These are phyloP conservation scores for Peromyscus attwateri DNA, from an alignment of 2,797 vertebrate species.

Conservation along the genomic window DNA sequence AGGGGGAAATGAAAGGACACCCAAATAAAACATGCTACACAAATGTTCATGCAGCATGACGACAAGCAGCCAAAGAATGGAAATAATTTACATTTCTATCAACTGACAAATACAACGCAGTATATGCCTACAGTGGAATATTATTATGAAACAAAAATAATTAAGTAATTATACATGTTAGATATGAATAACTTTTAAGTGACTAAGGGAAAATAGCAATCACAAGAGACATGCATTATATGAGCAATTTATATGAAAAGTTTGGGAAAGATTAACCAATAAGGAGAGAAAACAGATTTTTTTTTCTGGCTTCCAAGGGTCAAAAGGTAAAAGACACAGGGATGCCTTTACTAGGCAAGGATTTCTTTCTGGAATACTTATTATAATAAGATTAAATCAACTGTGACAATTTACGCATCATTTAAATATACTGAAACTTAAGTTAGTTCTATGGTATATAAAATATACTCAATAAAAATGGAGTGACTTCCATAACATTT, in stretches of 20 bases:
- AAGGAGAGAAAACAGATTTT: not conserved
- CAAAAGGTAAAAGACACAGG: no score
- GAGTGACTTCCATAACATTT: not conserved
- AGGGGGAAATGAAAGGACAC: not conserved
- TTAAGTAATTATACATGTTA: not conserved
- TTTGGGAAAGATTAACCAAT: not conserved
- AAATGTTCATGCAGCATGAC: not conserved
- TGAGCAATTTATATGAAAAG: conserved; percentile 5
- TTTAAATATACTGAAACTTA: conserved; percentile 16
- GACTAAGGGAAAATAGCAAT: not conserved
- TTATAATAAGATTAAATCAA: not conserved
- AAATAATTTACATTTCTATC: not conserved
- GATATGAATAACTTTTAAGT: not conserved
- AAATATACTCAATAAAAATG: conserved; percentile 13
- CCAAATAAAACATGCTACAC: not conserved
- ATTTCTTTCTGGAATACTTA: not conserved
- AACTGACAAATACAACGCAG: not conserved
- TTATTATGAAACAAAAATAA: conserved; percentile 3
- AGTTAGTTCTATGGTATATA: not conserved
- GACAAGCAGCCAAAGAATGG: not conserved
- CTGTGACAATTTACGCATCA: not conserved
- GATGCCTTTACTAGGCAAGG: not conserved
- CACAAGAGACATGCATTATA: not conserved
- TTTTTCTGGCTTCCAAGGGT: not conserved
- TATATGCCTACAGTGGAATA: not conserved